A percentile compares a stretch with the other conserved stretches of the same genome.
These are phyloP conservation scores for Colistium nudipinnis DNA, from an alignment of 2,113 vertebrate species.

Conservation along the genomic window DNA sequence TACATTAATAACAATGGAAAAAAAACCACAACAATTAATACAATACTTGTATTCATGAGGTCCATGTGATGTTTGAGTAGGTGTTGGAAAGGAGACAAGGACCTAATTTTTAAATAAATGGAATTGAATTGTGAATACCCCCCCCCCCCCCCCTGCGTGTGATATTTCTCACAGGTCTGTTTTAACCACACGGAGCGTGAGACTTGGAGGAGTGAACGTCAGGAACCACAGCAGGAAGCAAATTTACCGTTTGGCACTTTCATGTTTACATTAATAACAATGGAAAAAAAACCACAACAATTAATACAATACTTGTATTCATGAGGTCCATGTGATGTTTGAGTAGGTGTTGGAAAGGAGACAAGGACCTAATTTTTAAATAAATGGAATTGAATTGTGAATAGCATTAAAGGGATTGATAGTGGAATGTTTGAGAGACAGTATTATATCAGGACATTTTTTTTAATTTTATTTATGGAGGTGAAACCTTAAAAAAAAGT, in stretches of 20 bases:
- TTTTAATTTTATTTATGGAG: too few species aligned
- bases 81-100: background rate
- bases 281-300: background rate
- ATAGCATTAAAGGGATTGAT: too few species aligned
- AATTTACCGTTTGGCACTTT: background rate
- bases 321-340: background rate
- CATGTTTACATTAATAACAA: slow-evolving; percentile 1
- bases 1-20: background rate
- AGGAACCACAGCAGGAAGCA: background rate
- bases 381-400: too few species aligned
- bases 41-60: background rate
- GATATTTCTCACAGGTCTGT: background rate
- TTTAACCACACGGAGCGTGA: background rate
- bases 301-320: background rate
- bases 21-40: background rate
- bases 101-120: too few species aligned
- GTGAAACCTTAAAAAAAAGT: too few species aligned
- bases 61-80: slow-evolving; percentile 4
- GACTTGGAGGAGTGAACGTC: background rate
- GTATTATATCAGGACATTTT: too few species aligned
- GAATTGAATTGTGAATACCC: too few species aligned
- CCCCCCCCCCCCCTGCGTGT: slow-evolving; percentile 17
- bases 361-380: too few species aligned
- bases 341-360: background rate
- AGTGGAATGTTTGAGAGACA: too few species aligned